Evolutionary conservation across 2,113 vertebrate species (phyloP).

Genomic region (Cathartes aura): DNA sequence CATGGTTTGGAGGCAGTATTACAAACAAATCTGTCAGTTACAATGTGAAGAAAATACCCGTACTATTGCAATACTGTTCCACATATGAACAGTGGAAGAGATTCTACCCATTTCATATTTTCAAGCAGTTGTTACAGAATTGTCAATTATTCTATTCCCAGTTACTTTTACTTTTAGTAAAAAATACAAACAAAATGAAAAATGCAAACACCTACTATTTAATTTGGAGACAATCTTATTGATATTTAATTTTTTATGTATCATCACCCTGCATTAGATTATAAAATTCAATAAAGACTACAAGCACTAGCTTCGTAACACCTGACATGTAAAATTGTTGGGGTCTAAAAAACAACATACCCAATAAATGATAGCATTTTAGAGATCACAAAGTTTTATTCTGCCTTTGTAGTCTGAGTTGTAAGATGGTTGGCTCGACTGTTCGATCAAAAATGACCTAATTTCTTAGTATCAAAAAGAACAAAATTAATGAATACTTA

Average conservation of each 20-base stretch:
- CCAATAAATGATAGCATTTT: neutral
- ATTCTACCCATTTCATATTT: neutral
- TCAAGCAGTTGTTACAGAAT: neutral
- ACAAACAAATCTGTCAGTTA: neutral
- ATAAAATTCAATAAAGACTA: neutral
- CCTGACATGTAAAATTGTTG: neutral
- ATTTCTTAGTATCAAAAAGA: neutral
- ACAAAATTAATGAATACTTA: neutral
- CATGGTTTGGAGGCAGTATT: conserved; percentile 19
- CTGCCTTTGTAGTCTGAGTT: neutral
- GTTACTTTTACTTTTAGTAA: neutral
- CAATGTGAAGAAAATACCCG: neutral
- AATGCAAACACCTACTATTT: neutral
- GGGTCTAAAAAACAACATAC: neutral
- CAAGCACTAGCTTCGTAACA: neutral
- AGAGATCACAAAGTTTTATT: neutral
- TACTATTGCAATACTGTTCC: neutral
- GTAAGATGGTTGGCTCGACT: neutral
- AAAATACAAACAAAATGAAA: neutral
- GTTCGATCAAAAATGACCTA: neutral
- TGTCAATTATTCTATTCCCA: neutral
- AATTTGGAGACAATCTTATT: neutral
- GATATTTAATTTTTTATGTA: neutral
- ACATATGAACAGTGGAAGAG: neutral
- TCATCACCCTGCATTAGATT: neutral